A percentile compares a stretch with the other conserved stretches of the same genome.
These are phyloP conservation scores for Benthosema pterotum DNA, from an alignment of 2,797 vertebrate genomes.

Conservation along the genomic window DNA sequence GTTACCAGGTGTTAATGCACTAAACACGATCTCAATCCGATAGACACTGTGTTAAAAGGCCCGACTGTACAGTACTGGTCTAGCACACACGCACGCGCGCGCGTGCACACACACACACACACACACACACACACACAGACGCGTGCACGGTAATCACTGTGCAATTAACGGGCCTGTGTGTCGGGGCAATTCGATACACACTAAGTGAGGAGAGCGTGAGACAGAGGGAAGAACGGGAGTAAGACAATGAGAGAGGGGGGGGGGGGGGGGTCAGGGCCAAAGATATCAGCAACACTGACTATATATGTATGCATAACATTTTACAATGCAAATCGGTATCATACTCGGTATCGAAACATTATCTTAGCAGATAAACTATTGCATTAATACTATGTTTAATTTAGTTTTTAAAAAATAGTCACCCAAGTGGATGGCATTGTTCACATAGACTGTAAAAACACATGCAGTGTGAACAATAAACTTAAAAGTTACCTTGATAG, in stretches of 20 bases:
- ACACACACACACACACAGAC: conserved; percentile 7
- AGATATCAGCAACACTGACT: not conserved
- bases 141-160: conserved; percentile 21
- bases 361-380: no score
- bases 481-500: no score
- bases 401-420: no score
- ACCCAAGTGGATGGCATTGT: no score
- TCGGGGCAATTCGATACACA: conserved; percentile 53
- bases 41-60: conserved; percentile 53
- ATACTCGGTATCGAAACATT: no score
- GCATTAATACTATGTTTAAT: no score
- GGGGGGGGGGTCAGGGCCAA: not conserved
- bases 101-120: not conserved
- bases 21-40: conserved; percentile 68
- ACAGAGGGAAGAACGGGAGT: not conserved
- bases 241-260: conserved; percentile 1
- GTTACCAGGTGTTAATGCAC: conserved; percentile 58
- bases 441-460: no score
- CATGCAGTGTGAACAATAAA: no score
- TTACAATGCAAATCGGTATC: no score
- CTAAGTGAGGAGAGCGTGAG: conserved; percentile 6
- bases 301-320: no score
- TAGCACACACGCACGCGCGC: not conserved
- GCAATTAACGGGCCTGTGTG: conserved; percentile 50
- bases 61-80: not conserved